Evolutionary conservation across 2,888 invertebrate species (phyloP).

Genomic region (Drosophila rubida): DNA sequence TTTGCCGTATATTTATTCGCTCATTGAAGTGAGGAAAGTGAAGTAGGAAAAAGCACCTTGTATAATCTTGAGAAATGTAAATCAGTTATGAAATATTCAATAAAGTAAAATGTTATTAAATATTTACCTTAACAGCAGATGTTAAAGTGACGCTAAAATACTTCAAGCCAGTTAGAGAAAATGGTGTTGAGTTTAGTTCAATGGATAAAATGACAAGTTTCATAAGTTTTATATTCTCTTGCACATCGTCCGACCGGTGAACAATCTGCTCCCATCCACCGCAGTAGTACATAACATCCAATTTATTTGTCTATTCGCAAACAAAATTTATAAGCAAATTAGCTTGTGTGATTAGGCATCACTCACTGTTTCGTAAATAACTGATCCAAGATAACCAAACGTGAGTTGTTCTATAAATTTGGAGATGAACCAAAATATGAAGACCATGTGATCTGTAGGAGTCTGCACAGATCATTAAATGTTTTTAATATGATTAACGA

Average conservation of each 20-base stretch:
- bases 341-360: fast-evolving
- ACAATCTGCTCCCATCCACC: slow-evolving; percentile 71
- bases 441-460: slow-evolving; percentile 46
- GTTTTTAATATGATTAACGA: fast-evolving
- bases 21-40: slow-evolving; percentile 49
- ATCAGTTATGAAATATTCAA: neutral
- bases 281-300: slow-evolving; percentile 72
- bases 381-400: slow-evolving; percentile 67
- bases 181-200: slow-evolving; percentile 58
- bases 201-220: slow-evolving; percentile 65
- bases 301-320: slow-evolving; percentile 29
- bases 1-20: neutral
- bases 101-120: neutral
- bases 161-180: slow-evolving; percentile 67
- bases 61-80: slow-evolving; percentile 54
- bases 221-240: slow-evolving; percentile 68
- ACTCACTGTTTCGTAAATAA: slow-evolving; percentile 65
- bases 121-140: slow-evolving; percentile 57
- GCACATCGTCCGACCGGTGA: slow-evolving; percentile 47
- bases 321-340: neutral
- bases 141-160: slow-evolving; percentile 67
- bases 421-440: slow-evolving; percentile 61
- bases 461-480: slow-evolving; percentile 33
- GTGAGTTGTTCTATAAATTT: slow-evolving; percentile 69
- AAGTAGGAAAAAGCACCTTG: slow-evolving; percentile 76